Evolutionary conservation across 2,113 vertebrate species (phyloP), one percentile per base, ranked within the genome.

Genomic region (Platanista minor): DNA sequence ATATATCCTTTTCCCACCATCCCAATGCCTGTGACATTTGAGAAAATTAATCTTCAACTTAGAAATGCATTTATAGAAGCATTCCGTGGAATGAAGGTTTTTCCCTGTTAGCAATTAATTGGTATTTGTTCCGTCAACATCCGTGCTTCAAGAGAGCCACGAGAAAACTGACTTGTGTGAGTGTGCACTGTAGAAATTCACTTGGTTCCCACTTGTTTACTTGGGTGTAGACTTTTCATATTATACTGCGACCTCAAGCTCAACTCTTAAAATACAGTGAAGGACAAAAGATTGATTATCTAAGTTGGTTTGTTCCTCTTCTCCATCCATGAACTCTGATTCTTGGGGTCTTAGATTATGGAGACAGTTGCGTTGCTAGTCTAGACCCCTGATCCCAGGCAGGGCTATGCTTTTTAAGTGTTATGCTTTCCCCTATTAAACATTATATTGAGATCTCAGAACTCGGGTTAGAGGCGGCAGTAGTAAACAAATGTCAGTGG

Each of bases 121-220:
- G 72, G 77, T 82, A 52, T 96, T 92, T 81, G 43, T 84, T 85
- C 43, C 95, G n/a, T 93, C 66, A 93, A 66, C 52, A 96, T 71
- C 29, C 54, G 1, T 86, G 77, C 94, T 97, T 98, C 66, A 94
- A 82, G 94, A 90, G 93, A 80, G n/a, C 92, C 43, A 75, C 88
- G 85, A 33, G 46, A 92, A 87, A 91, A 87, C 84, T 94, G 75
- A 92, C 67, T 96, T 92, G 96, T 95, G 78, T 4, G 2, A 97
- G 86, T 92, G 95, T 82, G 75, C 94, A 90, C 92, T 0, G 33
- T 92, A 90, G 97, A 97, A 97, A 96, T 77, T 95, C 36, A 91
- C 33, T 97, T 64, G 61, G 66, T 54, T 96, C 43, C 87, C 41
- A 62, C 94, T 97, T 97, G 75, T 36, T 94, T 52, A 77, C 90